Base-by-base conservation (phyloP, 1,140 invertebrate genomes). In the Theocolax elegans region DNA sequence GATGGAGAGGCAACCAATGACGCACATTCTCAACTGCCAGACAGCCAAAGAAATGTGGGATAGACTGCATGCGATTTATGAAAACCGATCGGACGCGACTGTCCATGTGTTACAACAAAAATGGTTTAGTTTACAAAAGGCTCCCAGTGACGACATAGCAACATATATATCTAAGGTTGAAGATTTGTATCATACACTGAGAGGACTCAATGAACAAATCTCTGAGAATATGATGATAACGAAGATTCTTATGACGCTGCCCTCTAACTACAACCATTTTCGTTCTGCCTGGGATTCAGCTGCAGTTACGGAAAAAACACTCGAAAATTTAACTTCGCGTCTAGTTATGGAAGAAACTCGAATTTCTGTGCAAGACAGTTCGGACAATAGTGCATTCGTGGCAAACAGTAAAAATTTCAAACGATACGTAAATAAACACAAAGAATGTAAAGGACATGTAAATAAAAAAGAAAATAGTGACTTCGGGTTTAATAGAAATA, bases 1-100 rank as follows among this genome's bases (percentile, higher is more conserved):
- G 0, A 56, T 73, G 0, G 67, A 66, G 6, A 56, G 62, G 10
- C 70, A 63, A 35, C 64, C 64, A 3, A 51, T 81, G 46, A 53
- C 78, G 9, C 80, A 83, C 63, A 77, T 84, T 13, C 70, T 84
- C 2, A 75, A 79, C 31, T 83, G 81, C 63, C 21, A 71, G 25
- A 72, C 74, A 42, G 72, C 80, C 46, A 76, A 75, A 9, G 73
- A 77, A 67, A 83, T 81, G 76, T 83, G 80, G 79, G 49, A 35
- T 25, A 79, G 75, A 53, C 60, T 82, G 1, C 69, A 73, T 10
- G 70, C 72, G 49, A 74, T 81, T 8, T 79, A 77, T 64, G 79
- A 80, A 59, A 73, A 81, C 21, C 76, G 69, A 65, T 72, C 73
- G 1, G 74, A 79, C 40, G 68, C 76, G 7, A 76, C 68, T 42